Conservation (phyloP, 2,113 vertebrate species). For the human (Homo sapiens) region GRCh38 chr1:106318501-106319000, state of each 20-base stretch:
- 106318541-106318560: no score
- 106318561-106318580: no score
- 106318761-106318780: background rate
- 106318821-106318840: background rate
- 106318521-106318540: no score
- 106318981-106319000: no score
- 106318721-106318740: background rate
- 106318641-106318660: no score
- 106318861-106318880: background rate
- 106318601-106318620: no score
- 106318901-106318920: background rate
- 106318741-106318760: no score
- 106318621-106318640: no score
- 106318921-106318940: background rate
- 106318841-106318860: background rate
- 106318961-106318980: background rate
- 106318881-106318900: background rate
- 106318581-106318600: no score
- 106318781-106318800: background rate
- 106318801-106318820: background rate
- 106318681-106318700: background rate
- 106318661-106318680: no score
- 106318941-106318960: background rate
- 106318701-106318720: background rate
- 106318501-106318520: no score